A percentile compares a stretch with the other conserved stretches of the same genome.
Evolutionary conservation across 2,797 vertebrate species (phyloP).

Genomic region (Hoplostethus mediterraneus): DNA sequence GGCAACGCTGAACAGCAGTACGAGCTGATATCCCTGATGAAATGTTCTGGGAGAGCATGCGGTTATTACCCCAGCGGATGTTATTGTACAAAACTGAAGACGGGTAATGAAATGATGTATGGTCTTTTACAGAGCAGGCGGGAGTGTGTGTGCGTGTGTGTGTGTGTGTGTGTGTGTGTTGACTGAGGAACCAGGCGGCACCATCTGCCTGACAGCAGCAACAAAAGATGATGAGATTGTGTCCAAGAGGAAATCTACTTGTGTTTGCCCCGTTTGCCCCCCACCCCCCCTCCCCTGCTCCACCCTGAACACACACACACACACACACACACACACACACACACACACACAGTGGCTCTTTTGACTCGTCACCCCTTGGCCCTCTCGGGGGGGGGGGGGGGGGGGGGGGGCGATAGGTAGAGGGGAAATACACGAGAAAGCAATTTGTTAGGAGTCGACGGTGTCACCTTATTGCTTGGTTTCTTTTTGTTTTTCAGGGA

Average conservation of each 20-base stretch:
- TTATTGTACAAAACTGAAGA: constrained; percentile 78
- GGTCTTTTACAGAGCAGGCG: constrained; percentile 63
- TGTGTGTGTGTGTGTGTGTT: constrained; percentile 60
- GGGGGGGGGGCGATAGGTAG: constrained; percentile 7
- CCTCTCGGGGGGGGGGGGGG: constrained; percentile 14
- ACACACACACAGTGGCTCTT: constrained; percentile 38
- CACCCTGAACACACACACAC: constrained; percentile 37
- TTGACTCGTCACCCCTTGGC: constrained; percentile 46
- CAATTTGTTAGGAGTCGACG: constrained; percentile 74
- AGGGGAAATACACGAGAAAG: constrained; percentile 65
- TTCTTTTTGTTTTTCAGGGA: constrained; percentile 62
- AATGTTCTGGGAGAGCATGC: constrained; percentile 72
- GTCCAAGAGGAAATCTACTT: constrained; percentile 81
- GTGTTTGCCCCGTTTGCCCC: constrained; percentile 64
- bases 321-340: constrained; percentile 18
- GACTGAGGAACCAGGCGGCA: constrained; percentile 69
- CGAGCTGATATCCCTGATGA: constrained; percentile 74
- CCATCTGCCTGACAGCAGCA: constrained; percentile 78
- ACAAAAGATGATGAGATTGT: constrained; percentile 85
- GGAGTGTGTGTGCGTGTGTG: constrained; percentile 54
- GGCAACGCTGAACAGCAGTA: constrained; percentile 52
- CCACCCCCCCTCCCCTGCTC: constrained; percentile 26
- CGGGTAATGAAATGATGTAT: constrained; percentile 81
- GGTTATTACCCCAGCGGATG: constrained; percentile 74
- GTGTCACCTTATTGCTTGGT: constrained; percentile 69